Base-by-base conservation (phyloP, 1,140 invertebrate species). In the Rhyacophila brunnea region DNA sequence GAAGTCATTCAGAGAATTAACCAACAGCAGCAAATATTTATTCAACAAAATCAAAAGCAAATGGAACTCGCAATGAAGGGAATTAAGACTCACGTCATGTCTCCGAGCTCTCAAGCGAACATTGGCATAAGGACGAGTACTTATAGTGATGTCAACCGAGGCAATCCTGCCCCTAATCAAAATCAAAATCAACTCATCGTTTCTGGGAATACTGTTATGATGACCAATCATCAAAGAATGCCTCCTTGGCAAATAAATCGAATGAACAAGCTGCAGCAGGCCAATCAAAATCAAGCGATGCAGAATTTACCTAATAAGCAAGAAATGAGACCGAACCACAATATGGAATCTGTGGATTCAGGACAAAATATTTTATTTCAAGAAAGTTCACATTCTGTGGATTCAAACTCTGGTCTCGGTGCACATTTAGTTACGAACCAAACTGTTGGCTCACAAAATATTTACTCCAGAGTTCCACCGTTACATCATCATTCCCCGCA, bases 381-480 rank as follows among this genome's bases (percentile, higher is more conserved):
- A 18, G 70, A 61, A 51, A 71, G 67, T 48, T 45, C 28, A 38
- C 44, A 60, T 35, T 23, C 11, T 71, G 54, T 78, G 74, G 53
- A 71, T 36, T 28, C 67, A 7, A 58, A 53, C 36, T 48, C 42
- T n/a, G 50, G 40, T 23, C 28, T 18, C 17, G 44, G 19, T 35
- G 17, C 35, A 23, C 49, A 58, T 38, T 7, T 45, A 2, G 43
- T 53, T n/a, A 38, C 35, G 5, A 17, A 32, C 9, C 62, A 64
- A 35, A 64, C 52, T 60, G 5, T 14, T 18, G 55, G 58, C 17
- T 28, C 68, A 43, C 74, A 70, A 51, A 66, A 62, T 7, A 73
- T 79, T 67, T 86, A 84, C 64, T 83, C 88, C 55, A 81, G 87
- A 50, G 87, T 89, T 2, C 87, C 87, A 14, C 87, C 87, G 0